A percentile compares a stretch with the other conserved stretches of the same genome.
phyloP scores from a whole-genome alignment of 1,140 invertebrate genomes.

The Neodiprion pinetum region DNA sequence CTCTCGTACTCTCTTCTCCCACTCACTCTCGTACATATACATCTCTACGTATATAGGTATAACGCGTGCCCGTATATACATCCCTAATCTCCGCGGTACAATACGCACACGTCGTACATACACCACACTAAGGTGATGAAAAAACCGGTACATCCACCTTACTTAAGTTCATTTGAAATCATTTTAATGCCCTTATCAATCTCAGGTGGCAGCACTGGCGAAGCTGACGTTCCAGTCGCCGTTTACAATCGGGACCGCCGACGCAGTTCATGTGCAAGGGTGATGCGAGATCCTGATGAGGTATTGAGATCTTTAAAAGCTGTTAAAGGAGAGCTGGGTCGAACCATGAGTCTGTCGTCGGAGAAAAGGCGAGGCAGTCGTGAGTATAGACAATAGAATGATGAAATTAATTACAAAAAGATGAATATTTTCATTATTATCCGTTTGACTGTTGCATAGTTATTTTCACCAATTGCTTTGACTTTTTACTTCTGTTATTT shows the following conservation, averaged over 20 bases:
- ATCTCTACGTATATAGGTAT: no score
- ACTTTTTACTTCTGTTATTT: background rate
- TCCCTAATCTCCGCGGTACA: no score
- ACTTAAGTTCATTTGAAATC: background rate
- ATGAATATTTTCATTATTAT: constrained; percentile 23
- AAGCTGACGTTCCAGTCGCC: constrained; percentile 63
- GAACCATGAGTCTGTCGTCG: constrained; percentile 77
- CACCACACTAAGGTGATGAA: no score
- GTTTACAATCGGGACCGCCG: constrained; percentile 73
- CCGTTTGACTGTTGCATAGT: background rate
- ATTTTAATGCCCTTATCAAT: constrained; percentile 2
- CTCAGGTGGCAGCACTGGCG: constrained; percentile 58
- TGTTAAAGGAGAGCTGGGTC: constrained; percentile 78
- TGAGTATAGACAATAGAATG: constrained; percentile 59
- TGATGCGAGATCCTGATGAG: constrained; percentile 78
- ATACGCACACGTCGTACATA: no score
- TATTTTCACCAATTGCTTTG: background rate
- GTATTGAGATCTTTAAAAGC: constrained; percentile 79
- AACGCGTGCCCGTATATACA: no score
- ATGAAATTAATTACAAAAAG: constrained; percentile 16
- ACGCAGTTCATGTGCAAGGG: constrained; percentile 77
- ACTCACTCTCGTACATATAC: no score
- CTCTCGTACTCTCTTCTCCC: no score
- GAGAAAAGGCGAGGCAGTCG: constrained; percentile 67
- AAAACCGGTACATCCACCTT: no score